These are phyloP conservation scores for Gallinago solitaria DNA, from an alignment of 2,797 vertebrate species.

Conservation along the genomic window DNA sequence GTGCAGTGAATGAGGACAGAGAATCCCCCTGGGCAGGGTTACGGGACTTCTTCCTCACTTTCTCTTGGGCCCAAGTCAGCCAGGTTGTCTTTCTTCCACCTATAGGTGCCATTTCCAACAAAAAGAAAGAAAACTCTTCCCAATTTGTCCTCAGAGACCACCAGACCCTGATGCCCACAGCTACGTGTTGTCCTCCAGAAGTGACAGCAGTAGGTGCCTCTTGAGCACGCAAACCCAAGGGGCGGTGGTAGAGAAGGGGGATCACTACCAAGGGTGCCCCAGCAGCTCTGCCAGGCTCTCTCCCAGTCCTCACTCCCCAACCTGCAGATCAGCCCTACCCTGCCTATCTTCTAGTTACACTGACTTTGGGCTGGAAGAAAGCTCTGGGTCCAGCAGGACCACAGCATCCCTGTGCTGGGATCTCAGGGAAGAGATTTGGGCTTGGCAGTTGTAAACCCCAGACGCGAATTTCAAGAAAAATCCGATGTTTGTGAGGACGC, in stretches of 20 bases:
- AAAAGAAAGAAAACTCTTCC: background rate
- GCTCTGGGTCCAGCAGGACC: background rate
- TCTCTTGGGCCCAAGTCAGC: background rate
- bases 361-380: background rate
- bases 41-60: background rate
- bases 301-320: too few relatives aligned
- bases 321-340: too few relatives aligned
- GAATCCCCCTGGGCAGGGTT: background rate
- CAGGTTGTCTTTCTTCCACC: background rate
- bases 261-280: background rate
- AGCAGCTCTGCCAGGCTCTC: background rate
- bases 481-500: background rate
- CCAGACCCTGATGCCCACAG: background rate
- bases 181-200: accelerated
- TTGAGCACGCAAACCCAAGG: background rate
- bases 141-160: background rate
- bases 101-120: background rate
- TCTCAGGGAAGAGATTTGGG: background rate
- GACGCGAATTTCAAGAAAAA: background rate
- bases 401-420: background rate
- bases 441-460: background rate
- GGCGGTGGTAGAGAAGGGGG: accelerated
- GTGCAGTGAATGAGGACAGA: background rate
- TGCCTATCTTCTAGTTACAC: background rate
- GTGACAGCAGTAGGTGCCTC: background rate